Evolutionary conservation across 2,113 vertebrate genomes (phyloP), one percentile per base, ranked within the genome.

Genomic region (Orcinus orca): DNA sequence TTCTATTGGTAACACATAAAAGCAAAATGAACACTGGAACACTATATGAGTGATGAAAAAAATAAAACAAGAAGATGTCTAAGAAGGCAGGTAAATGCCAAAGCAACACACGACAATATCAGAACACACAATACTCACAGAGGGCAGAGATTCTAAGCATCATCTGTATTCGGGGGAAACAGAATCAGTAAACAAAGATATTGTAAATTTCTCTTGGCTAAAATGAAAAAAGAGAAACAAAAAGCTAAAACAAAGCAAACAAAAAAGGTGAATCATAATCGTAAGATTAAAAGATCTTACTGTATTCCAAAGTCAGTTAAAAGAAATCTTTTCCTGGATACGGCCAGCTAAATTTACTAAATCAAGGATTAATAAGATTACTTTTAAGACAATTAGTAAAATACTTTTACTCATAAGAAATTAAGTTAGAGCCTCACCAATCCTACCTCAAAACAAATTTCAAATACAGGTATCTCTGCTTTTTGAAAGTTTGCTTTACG

Each of bases 361-460:
- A 58, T n/a, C 38, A 23, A 36, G 68, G 50, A 93, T 62, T 71
- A 81, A 81, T 41, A 65, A 50, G 77, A 86, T 55, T 65, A 87
- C 50, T 68, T 84, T 92, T 15, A 62, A 95, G 79, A 86, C 2
- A 36, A 77, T 55, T 31, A 85, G 79, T 70, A 12, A 90, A 70
- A 11, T 68, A 25, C 63, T 93, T 90, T 80, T 83, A 92, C n/a
- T 74, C 58, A 74, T 92, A 95, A 58, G 9, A 93, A 89, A 88
- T 58, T 63, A 93, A 79, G 6, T 60, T 79, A 80, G n/a, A 89
- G 11, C 9, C 44, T 82, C 41, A 55, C 41, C 38, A 88, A 38
- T 38, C n/a, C 23, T 55, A 47, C 2, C 55, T 65, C 44, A 94
- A 95, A 79, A 95, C 6, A 93, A 92, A 92, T 85, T 97, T 77